These are phyloP conservation scores for Procambarus virginalis DNA, from an alignment of 1,140 invertebrate species.

Conservation along the genomic window DNA sequence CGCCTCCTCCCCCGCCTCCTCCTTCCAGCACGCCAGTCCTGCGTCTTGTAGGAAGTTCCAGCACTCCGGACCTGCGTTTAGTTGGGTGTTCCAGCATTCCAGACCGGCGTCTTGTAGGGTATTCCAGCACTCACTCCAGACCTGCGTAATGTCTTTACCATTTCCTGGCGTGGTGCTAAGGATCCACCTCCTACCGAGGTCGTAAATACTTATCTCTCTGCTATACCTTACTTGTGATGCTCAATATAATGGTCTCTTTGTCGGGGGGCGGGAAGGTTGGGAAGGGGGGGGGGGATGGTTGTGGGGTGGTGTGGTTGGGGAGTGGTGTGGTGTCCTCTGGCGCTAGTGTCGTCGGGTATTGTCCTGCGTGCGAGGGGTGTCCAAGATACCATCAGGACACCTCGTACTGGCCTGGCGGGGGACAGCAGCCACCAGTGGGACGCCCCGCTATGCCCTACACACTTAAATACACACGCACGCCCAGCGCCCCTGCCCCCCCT, in stretches of 20 bases:
- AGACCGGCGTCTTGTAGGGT: neutral
- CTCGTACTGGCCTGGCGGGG: constrained; percentile 43
- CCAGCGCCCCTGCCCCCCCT: neutral
- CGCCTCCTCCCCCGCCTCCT: no score
- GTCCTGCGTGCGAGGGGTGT: constrained; percentile 38
- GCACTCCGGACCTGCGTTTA: no score
- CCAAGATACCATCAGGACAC: constrained; percentile 46
- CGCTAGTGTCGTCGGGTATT: constrained; percentile 41
- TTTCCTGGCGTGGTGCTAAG: neutral
- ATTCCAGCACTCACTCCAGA: neutral
- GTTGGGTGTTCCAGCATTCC: no score
- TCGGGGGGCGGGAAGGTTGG: neutral
- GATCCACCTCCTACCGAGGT: neutral
- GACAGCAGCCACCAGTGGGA: constrained; percentile 5
- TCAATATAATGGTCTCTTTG: constrained; percentile 6
- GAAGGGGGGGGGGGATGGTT: neutral
- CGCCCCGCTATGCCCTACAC: neutral
- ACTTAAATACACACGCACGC: neutral
- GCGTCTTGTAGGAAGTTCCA: no score
- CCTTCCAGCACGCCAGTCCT: no score
- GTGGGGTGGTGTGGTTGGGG: neutral
- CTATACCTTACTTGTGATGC: constrained; percentile 11
- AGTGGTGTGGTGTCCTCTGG: constrained; percentile 27
- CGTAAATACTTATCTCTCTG: constrained; percentile 33
- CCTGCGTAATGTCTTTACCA: neutral